Evolutionary conservation across 1,140 invertebrate genomes (phyloP), one percentile per base, ranked within the genome.

Genomic region (Papilio glaucus): DNA sequence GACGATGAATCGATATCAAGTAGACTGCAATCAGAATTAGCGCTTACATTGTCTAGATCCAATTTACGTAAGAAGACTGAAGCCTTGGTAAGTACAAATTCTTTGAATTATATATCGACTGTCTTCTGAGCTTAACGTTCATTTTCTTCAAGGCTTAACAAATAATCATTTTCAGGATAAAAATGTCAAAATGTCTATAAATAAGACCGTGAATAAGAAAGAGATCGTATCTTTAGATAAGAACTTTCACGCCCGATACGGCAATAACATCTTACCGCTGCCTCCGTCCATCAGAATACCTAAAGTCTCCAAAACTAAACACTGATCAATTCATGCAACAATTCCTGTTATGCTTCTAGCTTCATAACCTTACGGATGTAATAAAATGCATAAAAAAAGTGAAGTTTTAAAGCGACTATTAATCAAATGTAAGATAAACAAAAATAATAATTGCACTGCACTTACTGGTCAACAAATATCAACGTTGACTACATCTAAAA

Each of bases 11-110:
- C 94, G 0, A 94, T 96, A 29, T 94, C 94, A n/a, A 95, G 94
- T 76, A 94, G 94, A 85, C 88, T 97, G 63, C 96, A 96, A 80
- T 95, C 95, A 69, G 96, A 97, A 93, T 88, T 97, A 71, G 95
- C 94, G 21, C 94, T 96, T 57, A 97, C 96, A 1, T 88, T 97
- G 57, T 96, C 96, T 75, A 94, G 96, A 87, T 96, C 96, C 9
- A 96, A 96, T 91, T 92, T 96, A 72, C 94, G 94, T 82, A 95
- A 94, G 88, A 95, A 95, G 89, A 96, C 95, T 87, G 95, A 96
- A 88, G 94, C 94, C 80, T 94, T 96, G 93, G 94, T 94, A 88
- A 93, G 91, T 90, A 76, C 24, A 39, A 65, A 41, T 41, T 65
- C n/a, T 65, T 65, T 39, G 10, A 39, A 33, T 65, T 65, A 10